Evolutionary conservation across 2,888 invertebrate species (phyloP), one percentile per base, ranked within the genome.

Genomic region (Xanthia icteritia): DNA sequence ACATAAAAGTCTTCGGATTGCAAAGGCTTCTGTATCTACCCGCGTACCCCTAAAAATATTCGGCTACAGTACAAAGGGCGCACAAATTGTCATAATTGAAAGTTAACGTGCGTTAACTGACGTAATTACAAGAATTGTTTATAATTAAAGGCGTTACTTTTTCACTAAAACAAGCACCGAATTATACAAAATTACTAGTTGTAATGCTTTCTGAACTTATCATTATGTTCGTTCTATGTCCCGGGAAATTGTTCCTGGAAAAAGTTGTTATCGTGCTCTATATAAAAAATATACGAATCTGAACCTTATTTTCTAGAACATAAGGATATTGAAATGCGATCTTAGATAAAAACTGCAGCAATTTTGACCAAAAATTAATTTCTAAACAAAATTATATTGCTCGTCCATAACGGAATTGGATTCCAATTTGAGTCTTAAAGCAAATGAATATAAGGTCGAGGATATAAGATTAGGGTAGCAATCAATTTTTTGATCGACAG

Each of bases 171-270:
- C 91, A 90, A 92, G 90, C 89, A 83, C 87, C 89, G 90, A 92
- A 94, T 95, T 94, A 93, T 92, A 92, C 88, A 79, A 93, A 95
- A 95, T 94, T 94, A 91, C 93, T 90, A 89, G 92, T 91, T 93
- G 88, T 90, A 88, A 84, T 91, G 82, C 73, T 77, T 82, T 81
- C 88, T 88, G 82, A 85, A 91, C 87, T 89, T 91, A 91, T 91
- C 88, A 91, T 91, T 90, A 91, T 75, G 81, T 79, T 82, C 79
- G 77, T 69, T 82, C 73, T 83, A 81, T 85, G 76, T 83, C 76
- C 79, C 83, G 77, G 85, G 78, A 88, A 89, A 88, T 87, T 79
- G 77, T 83, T 85, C 82, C 85, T 76, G 82, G 83, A 86, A 86
- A 82, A 83, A 86, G 71, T 74, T 77, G 82, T 76, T 73, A 82